phyloP scores from a whole-genome alignment of 2,888 invertebrate genomes.

The Plebejus argus region DNA sequence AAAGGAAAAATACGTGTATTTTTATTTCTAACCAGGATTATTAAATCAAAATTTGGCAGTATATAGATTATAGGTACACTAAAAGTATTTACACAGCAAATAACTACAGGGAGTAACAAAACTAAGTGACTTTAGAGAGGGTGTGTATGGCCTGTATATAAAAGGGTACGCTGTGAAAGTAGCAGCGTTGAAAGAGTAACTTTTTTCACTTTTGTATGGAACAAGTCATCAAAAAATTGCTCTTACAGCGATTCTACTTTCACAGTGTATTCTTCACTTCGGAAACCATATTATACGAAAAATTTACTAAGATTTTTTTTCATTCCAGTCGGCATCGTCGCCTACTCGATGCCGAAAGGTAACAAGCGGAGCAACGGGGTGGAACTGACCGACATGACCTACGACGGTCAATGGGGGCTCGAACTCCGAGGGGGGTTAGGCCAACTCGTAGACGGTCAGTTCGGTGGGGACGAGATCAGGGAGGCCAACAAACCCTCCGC shows the following conservation, averaged over 20 bases:
- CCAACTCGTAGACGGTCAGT: slow-evolving; percentile 90
- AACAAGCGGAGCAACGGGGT: slow-evolving; percentile 89
- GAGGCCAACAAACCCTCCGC: slow-evolving; percentile 83
- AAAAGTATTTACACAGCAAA: too few relatives aligned
- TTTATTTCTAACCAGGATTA: too few relatives aligned
- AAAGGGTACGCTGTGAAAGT: too few relatives aligned
- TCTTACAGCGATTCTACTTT: too few relatives aligned
- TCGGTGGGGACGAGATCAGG: slow-evolving; percentile 86
- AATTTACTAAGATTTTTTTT: slow-evolving; percentile 30
- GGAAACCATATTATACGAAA: too few relatives aligned
- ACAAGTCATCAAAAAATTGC: too few relatives aligned
- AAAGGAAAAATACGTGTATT: too few relatives aligned
- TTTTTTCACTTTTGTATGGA: too few relatives aligned
- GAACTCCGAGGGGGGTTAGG: slow-evolving; percentile 90
- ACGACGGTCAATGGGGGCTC: slow-evolving; percentile 91
- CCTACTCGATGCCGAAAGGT: slow-evolving; percentile 94
- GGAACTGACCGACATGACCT: slow-evolving; percentile 91
- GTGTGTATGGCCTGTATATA: neutral
- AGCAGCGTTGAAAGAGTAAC: too few relatives aligned
- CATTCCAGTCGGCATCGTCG: slow-evolving; percentile 87
- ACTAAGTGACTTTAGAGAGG: neutral
- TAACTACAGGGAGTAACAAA: neutral
- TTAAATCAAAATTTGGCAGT: too few relatives aligned
- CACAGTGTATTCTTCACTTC: too few relatives aligned
- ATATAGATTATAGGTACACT: too few relatives aligned